Percentiles rank a stretch among this genome's conserved stretches.
phyloP scores from a whole-genome alignment of 2,888 invertebrate genomes.

The Mythimna albipuncta region DNA sequence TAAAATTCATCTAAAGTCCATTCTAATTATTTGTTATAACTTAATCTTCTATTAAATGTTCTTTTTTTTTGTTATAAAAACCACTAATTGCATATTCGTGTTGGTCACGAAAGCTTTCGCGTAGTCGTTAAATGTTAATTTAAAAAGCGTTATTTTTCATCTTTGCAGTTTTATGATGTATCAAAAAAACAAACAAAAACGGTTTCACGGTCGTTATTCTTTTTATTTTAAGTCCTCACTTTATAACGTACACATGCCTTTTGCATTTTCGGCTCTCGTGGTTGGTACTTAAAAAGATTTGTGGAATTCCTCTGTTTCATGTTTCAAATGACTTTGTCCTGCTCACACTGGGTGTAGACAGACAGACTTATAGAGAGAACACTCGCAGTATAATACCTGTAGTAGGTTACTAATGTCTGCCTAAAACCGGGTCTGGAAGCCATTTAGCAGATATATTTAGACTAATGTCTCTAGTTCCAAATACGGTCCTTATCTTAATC shows the following conservation, averaged over 20 bases:
- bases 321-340: constrained; percentile 40
- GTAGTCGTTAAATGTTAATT: constrained; percentile 25
- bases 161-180: constrained; percentile 32
- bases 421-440: constrained; percentile 38
- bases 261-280: constrained; percentile 31
- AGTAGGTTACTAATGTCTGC: constrained; percentile 10
- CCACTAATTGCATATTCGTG: constrained; percentile 45
- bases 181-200: constrained; percentile 48
- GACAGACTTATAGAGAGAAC: constrained; percentile 1
- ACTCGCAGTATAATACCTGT: constrained; percentile 27
- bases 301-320: constrained; percentile 34
- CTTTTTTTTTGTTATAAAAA: constrained; percentile 7
- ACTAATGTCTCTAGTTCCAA: constrained; percentile 37
- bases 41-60: constrained; percentile 20
- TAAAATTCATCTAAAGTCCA: neutral
- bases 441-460: constrained; percentile 36
- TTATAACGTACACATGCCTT: constrained; percentile 36
- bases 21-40: constrained; percentile 30
- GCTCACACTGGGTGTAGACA: constrained; percentile 25
- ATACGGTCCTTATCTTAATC: constrained; percentile 24
- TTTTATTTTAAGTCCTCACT: constrained; percentile 36
- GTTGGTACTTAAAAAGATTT: constrained; percentile 40
- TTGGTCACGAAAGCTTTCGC: constrained; percentile 35
- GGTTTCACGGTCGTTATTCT: constrained; percentile 33
- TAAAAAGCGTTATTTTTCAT: constrained; percentile 29